Percentiles rank a stretch among this genome's conserved stretches.
Conservation (phyloP, 2,113 vertebrate species). For the Calidris pygmaea region DNA sequence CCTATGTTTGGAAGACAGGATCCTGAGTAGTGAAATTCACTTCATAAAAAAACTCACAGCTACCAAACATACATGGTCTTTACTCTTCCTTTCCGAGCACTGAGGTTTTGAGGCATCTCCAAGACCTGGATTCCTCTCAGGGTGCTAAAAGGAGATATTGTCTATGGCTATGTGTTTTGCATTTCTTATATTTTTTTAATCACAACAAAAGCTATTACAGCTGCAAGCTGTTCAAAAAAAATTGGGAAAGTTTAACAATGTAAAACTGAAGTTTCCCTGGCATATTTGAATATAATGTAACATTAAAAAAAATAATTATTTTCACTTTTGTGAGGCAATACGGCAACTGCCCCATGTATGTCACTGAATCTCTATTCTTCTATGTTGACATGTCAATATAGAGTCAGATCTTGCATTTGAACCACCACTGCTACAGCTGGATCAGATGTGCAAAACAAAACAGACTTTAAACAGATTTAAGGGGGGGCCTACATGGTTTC, state of each 20-base stretch:
- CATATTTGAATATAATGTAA: neutral
- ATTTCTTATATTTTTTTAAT: neutral
- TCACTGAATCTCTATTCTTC: neutral
- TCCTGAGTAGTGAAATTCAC: neutral
- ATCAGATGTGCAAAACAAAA: neutral
- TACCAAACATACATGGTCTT: neutral
- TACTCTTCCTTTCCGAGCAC: neutral
- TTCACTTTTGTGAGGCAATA: neutral
- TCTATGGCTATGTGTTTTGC: neutral
- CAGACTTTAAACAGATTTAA: neutral
- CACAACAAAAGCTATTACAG: neutral
- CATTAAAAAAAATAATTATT: neutral
- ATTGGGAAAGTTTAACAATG: neutral
- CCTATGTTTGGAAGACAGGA: neutral
- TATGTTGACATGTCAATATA: neutral
- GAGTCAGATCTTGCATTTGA: neutral
- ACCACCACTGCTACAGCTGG: neutral
- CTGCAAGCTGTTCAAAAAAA: neutral
- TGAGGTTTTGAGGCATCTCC: neutral
- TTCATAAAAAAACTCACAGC: neutral
- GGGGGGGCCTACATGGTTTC: neutral
- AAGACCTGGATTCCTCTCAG: neutral
- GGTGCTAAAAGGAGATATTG: neutral
- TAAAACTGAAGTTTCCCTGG: neutral
- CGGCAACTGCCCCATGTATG: neutral